Evolutionary conservation across 37 sponge, comb jelly and placozoan genomes (phyloP).

Genomic region (Beroe forskalii): DNA sequence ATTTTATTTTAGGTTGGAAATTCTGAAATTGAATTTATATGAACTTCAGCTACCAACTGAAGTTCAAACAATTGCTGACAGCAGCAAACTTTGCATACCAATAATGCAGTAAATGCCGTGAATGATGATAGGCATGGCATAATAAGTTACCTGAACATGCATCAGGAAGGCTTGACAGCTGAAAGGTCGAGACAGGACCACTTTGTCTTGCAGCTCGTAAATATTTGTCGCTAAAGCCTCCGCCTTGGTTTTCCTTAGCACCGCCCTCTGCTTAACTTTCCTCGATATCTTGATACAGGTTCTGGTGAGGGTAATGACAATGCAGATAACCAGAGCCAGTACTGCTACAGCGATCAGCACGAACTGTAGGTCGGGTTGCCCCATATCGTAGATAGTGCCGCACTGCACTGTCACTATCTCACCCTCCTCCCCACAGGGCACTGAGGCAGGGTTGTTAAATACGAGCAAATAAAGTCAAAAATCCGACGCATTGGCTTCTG

Average conservation of each 20-base stretch:
- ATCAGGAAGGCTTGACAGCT: neutral
- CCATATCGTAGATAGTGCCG: neutral
- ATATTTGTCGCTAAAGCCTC: slow-evolving; percentile 26
- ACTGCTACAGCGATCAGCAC: neutral
- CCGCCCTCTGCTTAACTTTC: neutral
- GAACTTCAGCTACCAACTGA: too few species aligned
- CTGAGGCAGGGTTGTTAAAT: too few species aligned
- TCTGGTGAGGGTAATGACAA: neutral
- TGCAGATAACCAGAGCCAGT: neutral
- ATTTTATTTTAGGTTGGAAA: too few species aligned
- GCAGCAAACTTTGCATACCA: too few species aligned
- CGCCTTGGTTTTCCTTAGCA: neutral
- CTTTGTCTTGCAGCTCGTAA: neutral
- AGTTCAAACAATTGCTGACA: too few species aligned
- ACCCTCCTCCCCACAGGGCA: neutral
- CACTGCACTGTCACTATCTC: neutral
- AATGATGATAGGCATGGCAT: too few species aligned
- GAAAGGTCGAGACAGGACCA: slow-evolving; percentile 47
- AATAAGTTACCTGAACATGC: slow-evolving; percentile 58
- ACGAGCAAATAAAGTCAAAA: neutral
- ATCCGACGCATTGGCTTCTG: neutral
- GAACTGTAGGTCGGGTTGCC: neutral
- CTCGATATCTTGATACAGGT: neutral
- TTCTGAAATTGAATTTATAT: too few species aligned
- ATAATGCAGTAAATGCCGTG: too few species aligned